Conservation (phyloP, 1,140 invertebrate genomes). For the Tribolium madens region DNA sequence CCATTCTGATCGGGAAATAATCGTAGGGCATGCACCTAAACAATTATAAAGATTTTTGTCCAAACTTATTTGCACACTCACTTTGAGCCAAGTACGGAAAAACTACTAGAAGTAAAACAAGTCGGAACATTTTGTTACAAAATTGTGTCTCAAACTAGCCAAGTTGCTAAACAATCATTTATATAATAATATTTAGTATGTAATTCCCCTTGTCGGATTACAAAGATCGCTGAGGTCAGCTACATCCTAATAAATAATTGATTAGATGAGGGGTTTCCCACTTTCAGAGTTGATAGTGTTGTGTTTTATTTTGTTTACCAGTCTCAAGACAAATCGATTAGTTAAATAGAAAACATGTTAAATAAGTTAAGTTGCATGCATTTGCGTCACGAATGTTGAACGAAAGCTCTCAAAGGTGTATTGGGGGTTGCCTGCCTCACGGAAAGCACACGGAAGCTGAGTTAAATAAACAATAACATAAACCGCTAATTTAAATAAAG, state of each 20-base stretch:
- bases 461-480: too few species aligned
- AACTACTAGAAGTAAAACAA: neutral
- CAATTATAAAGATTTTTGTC: neutral
- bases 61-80: neutral
- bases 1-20: constrained; percentile 54
- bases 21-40: constrained; percentile 49
- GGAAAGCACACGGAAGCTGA: too few species aligned
- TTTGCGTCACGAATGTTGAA: too few species aligned
- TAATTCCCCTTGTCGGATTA: neutral
- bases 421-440: too few species aligned
- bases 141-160: neutral
- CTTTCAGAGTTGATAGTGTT: neutral
- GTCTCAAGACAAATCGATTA: too few species aligned
- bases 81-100: neutral
- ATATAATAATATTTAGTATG: neutral
- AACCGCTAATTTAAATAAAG: too few species aligned
- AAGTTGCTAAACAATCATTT: neutral
- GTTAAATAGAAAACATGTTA: neutral
- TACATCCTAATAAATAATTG: neutral
- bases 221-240: neutral
- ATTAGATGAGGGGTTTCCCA: neutral
- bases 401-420: too few species aligned
- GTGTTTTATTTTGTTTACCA: neutral
- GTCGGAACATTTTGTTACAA: neutral
- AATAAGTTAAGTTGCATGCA: neutral